Base-by-base conservation (phyloP, 1,140 invertebrate species). In the Scaptomyza graminum region DNA sequence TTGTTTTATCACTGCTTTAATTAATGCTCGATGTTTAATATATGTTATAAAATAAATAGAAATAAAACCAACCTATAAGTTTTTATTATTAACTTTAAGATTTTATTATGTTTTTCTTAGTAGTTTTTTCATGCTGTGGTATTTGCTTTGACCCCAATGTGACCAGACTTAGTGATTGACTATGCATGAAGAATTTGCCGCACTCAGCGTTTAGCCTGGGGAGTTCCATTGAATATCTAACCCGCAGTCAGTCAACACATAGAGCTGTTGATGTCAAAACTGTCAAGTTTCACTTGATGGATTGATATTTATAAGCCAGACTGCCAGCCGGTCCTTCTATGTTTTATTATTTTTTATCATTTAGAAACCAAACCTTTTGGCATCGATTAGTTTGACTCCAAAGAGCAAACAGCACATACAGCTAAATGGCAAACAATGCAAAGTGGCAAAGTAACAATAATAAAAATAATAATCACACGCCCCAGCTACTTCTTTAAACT, bases 231-330 rank as follows among this genome's bases (percentile, higher is more conserved):
- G 51, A 67, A 73, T 74, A 44, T 57, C 18, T 9, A 62, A 55
- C 39, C 13, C 51, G 47, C 44, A 8, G 43, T 25, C 31, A 25
- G 43, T 25, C 31, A 25, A 11, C n/a, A 9, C n/a, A 65, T 16
- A 18, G 28, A 65, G 52, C 56, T 54, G 54, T 51, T 65, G 68
- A 56, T 50, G 54, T 51, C 65, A 44, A 51, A 55, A 74, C 46
- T 47, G 43, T 61, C 11, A 47, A 50, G 25, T 39, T 49, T 37
- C 5, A 16, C n/a, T 62, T 74, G 71, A 74, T 74, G 46, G 65
- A 74, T 74, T 69, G 71, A 52, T 74, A 69, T 69, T 74, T 63
- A 69, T 74, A 57, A 34, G 50, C 46, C 34, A 46, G 52, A 34
- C 6, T 50, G 18, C 18, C 18, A 2, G 18, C 18, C 18, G 18